Conservation (phyloP, 2,797 vertebrate genomes). For the Sciurus carolinensis region DNA sequence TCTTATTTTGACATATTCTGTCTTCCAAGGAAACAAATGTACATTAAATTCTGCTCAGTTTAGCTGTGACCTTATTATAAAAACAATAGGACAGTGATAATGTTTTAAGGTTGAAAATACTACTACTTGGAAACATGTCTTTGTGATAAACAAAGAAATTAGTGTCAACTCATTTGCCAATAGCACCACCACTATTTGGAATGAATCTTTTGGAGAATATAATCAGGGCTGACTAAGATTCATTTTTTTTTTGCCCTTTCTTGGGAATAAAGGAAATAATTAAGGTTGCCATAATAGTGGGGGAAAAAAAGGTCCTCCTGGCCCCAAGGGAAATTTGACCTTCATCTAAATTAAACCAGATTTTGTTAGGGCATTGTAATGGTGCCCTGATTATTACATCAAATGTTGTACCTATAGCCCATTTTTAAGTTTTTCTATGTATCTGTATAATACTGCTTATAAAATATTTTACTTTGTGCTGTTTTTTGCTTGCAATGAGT, state of each 20-base stretch:
- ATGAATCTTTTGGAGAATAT: neutral
- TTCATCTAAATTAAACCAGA: constrained; percentile 73
- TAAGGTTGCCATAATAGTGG: constrained; percentile 73
- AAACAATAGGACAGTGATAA: neutral
- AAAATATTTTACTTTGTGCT: constrained; percentile 80
- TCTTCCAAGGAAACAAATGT: neutral
- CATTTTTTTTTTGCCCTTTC: neutral
- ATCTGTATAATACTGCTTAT: neutral
- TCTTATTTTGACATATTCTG: neutral
- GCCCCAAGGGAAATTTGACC: constrained; percentile 81
- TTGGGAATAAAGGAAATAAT: constrained; percentile 22
- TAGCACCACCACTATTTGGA: neutral
- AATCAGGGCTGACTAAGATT: neutral
- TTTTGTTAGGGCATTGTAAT: constrained; percentile 81
- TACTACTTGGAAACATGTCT: neutral
- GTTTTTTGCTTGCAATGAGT: constrained; percentile 86
- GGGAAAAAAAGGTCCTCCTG: constrained; percentile 42
- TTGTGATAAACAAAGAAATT: neutral
- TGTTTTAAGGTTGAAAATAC: neutral
- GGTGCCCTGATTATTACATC: constrained; percentile 71
- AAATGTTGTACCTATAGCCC: constrained; percentile 65
- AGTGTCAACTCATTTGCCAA: neutral
- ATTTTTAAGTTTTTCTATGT: constrained; percentile 65
- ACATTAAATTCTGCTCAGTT: constrained; percentile 21
- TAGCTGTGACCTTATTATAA: neutral